Evolutionary conservation across 2,888 invertebrate species (phyloP).

Genomic region (Chalcis sispes): DNA sequence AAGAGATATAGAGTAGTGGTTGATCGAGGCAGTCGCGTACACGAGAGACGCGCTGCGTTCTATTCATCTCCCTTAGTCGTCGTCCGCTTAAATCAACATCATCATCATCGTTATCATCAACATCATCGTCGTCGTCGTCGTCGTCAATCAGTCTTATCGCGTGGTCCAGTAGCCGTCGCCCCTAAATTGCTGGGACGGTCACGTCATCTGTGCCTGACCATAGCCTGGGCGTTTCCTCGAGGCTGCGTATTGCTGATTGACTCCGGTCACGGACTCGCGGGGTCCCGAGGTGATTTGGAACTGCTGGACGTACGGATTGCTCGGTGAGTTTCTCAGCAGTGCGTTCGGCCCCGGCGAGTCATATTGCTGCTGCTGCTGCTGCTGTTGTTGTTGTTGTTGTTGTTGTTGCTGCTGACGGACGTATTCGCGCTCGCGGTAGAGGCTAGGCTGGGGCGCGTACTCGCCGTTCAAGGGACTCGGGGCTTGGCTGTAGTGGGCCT

Average conservation of each 20-base stretch:
- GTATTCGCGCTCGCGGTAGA: conserved; percentile 69
- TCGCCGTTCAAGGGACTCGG: conserved; percentile 66
- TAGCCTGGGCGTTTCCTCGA: conserved; percentile 55
- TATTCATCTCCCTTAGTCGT: too few relatives aligned
- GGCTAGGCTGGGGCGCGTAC: conserved; percentile 60
- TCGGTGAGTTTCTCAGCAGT: conserved; percentile 30
- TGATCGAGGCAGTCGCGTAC: too few relatives aligned
- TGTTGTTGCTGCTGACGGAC: conserved; percentile 57
- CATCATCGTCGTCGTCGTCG: too few relatives aligned
- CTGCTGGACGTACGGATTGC: conserved; percentile 68
- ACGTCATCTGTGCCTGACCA: conserved; percentile 38
- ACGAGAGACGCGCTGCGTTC: too few relatives aligned
- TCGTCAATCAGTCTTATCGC: conserved; percentile 72
- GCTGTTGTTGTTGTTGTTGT: conserved; percentile 20
- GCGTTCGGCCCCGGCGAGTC: conserved; percentile 14
- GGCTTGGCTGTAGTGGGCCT: conserved; percentile 45
- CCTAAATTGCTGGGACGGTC: conserved; percentile 25
- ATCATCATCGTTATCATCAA: conserved; percentile 45
- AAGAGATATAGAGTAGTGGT: too few relatives aligned
- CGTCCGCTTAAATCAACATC: neutral
- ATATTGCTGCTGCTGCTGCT: conserved; percentile 25
- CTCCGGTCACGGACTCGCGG: conserved; percentile 66
- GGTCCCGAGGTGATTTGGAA: conserved; percentile 67
- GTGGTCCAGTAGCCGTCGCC: conserved; percentile 60
- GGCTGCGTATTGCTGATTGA: conserved; percentile 69